Evolutionary conservation across 2,113 vertebrate species (phyloP), one percentile per base, ranked within the genome.

Genomic region (Collichthys lucidus): DNA sequence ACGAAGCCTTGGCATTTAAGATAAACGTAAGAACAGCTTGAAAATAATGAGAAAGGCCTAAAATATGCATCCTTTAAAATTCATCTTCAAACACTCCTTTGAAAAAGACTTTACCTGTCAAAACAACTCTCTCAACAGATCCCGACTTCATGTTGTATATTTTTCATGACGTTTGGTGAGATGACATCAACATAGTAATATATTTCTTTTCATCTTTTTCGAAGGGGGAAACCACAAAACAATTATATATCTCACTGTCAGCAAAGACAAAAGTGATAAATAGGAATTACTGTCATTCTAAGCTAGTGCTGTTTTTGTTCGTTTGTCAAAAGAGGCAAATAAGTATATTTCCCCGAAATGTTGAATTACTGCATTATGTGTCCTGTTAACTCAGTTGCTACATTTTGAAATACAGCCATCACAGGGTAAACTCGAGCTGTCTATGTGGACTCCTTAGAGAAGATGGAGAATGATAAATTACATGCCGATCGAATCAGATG

Each of bases 41-140:
- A 24, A 75, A 84, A 73, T 56, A 53, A 57, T 35, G n/a, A 40
- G 22, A 56, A 47, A 69, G 60, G 24, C 61, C 10, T 20, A 42
- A 70, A 76, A 73, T 73, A 60, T 72, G 46, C 66, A 52, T 68
- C n/a, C 50, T 76, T 68, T 22, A 24, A 47, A 64, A 78, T 72
- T 62, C 44, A 26, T n/a, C 50, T 79, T 52, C 69, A 84, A 82
- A 60, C 46, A 67, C 24, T 19, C 61, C 74, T 63, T 44, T 47
- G 22, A 52, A 46, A 16, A 57, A 29, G 65, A 47, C 46, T 55
- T 35, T 60, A n/a, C 31, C 55, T 56, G 66, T 15, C 29, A 60
- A 67, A 49, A 31, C 59, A 74, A 74, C 50, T 50, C 26, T 29
- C 62, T 62, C n/a, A 66, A 56, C 49, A 65, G 53, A 74, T 0